These are phyloP conservation scores for Phasia obesa DNA, from an alignment of 2,888 invertebrate genomes.

Conservation along the genomic window DNA sequence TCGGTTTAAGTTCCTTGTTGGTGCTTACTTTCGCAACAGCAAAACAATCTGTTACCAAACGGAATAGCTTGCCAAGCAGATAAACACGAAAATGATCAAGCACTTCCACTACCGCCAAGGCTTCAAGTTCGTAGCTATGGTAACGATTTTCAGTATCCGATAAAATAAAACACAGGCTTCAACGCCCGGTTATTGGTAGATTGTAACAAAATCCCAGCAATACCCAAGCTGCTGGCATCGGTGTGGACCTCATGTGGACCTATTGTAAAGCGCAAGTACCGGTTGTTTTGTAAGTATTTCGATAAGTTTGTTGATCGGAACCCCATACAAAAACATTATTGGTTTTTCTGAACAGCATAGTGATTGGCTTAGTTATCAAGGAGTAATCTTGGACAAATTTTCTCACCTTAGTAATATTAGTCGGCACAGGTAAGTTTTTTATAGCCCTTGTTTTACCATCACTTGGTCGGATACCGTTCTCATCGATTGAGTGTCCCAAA, in stretches of 20 bases:
- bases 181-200: background rate
- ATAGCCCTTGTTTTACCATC: too few species aligned
- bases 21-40: background rate
- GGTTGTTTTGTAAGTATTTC: background rate
- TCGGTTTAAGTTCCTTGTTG: background rate
- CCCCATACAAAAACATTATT: too few species aligned
- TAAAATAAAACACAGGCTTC: constrained; percentile 25
- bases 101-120: too few species aligned
- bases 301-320: constrained; percentile 1
- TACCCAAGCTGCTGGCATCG: too few species aligned
- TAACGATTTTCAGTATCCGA: background rate
- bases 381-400: background rate
- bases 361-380: background rate
- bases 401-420: background rate
- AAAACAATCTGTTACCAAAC: constrained; percentile 22
- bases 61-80: constrained; percentile 1
- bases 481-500: too few species aligned
- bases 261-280: too few species aligned
- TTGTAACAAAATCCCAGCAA: too few species aligned
- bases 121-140: too few species aligned
- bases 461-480: too few species aligned
- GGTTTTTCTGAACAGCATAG: background rate
- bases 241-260: too few species aligned
- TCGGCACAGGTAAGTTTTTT: constrained; percentile 44
- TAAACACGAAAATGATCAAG: background rate